Base-by-base conservation (phyloP, 2,797 vertebrate genomes). In the Sparus aurata region DNA sequence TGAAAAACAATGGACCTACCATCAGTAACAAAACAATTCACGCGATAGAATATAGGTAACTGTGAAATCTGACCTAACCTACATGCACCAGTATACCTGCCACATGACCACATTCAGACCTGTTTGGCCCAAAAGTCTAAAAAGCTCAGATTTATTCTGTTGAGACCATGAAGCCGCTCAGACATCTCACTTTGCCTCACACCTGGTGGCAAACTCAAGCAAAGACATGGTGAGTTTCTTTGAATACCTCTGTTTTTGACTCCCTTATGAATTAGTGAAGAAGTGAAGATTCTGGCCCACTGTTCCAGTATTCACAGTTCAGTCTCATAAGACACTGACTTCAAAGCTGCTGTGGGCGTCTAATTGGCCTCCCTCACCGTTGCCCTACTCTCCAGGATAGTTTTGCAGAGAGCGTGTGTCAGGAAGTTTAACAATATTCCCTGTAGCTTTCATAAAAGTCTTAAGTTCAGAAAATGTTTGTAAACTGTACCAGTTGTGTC, bases 291-390 rank as follows among this genome's bases (percentile, higher is more conserved):
- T 30, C 7, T 25, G 27, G 27, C 12, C 72, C 3, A 17, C 38
- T 30, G 55, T 17, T 74, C 52, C 43, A 17, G 15, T 47, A 41
- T 52, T 63, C 27, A 55, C 63, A 15, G 12, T 41, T 46, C 50
- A 22, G 20, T 73, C 52, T 57, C 20, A 0, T 45, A 53, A 45
- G 59, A 63, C 23, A 27, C 22, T 52, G 2, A 43, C 34, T 62
- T 62, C 47, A 72, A 16, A 71, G 69, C 22, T 45, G 58, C 34
- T 52, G 34, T 46, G 38, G 50, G 43, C 2, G 4, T 64, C 41
- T 22, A n/a, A 8, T 52, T 64, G 71, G 41, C 20, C 1, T 27
- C n/a, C 6, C 16, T 50, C 13, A 60, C 27, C 1, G 25, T 15
- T 45, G 53, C 15, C 45, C n/a, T 22, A 15, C 68, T 59, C 67